Evolutionary conservation across 2,797 vertebrate species (phyloP).

Genomic region (Ispidina lecontei): DNA sequence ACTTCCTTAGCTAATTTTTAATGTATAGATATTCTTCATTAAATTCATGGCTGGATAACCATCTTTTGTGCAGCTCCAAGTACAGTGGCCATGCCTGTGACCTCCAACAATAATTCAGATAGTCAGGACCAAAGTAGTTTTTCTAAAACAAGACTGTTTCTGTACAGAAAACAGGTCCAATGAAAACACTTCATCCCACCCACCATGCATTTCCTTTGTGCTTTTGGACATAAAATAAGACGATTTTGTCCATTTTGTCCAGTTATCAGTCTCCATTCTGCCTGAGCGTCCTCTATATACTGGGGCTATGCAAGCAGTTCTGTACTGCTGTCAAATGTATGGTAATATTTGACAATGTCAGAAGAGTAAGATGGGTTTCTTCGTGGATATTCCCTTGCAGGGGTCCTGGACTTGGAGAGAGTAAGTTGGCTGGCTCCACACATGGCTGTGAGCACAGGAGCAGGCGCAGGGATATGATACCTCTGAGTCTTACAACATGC

Average conservation of each 20-base stretch:
- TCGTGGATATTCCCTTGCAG: neutral
- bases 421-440: neutral
- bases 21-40: neutral
- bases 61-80: neutral
- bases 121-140: neutral
- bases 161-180: neutral
- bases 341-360: rapidly evolving
- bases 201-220: neutral
- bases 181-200: neutral
- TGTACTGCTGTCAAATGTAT: neutral
- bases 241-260: neutral
- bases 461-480: neutral
- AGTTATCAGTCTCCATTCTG: neutral
- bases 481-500: neutral
- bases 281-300: neutral
- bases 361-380: neutral
- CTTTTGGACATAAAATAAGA: neutral
- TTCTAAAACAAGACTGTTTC: neutral
- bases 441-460: rapidly evolving
- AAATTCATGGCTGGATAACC: neutral
- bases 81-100: neutral
- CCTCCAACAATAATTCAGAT: neutral
- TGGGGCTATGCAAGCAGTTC: rapidly evolving
- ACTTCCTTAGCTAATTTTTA: slow-evolving; percentile 5
- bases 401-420: rapidly evolving